Percentiles rank a stretch among this genome's conserved stretches.
Evolutionary conservation across 2,888 invertebrate species (phyloP).

Genomic region (Atethmia centrago): DNA sequence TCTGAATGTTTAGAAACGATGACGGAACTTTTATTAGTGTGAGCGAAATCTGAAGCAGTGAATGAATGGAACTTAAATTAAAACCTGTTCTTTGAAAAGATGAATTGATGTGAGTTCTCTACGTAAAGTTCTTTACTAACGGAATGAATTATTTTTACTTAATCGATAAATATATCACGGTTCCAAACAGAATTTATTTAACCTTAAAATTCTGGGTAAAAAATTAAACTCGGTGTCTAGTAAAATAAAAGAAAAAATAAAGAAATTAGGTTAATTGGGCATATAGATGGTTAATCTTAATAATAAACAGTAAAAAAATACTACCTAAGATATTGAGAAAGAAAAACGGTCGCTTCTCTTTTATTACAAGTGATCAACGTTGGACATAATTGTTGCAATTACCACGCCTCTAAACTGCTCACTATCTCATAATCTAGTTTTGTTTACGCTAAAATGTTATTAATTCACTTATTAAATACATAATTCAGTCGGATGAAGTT

Average conservation of each 20-base stretch:
- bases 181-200: not conserved
- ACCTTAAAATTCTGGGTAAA: not conserved
- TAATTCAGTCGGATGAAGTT: conserved; percentile 31
- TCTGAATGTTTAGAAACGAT: conserved; percentile 52
- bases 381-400: conserved; percentile 41
- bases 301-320: not conserved
- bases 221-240: not conserved
- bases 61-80: conserved; percentile 56
- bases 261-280: too few relatives aligned
- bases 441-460: conserved; percentile 31
- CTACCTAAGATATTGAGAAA: not conserved
- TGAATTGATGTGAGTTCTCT: conserved; percentile 17
- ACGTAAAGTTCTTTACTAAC: not conserved
- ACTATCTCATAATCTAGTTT: conserved; percentile 23
- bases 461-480: conserved; percentile 41
- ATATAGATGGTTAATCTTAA: not conserved
- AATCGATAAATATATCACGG: not conserved
- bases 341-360: not conserved
- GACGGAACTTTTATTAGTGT: conserved; percentile 55
- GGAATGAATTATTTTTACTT: not conserved
- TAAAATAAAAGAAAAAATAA: not conserved
- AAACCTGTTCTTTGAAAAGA: conserved; percentile 59
- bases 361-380: conserved; percentile 34
- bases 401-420: conserved; percentile 34
- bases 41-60: conserved; percentile 47